Evolutionary conservation across 1,140 invertebrate species (phyloP), one percentile per base, ranked within the genome.

Genomic region (Hypsibius dujardini): DNA sequence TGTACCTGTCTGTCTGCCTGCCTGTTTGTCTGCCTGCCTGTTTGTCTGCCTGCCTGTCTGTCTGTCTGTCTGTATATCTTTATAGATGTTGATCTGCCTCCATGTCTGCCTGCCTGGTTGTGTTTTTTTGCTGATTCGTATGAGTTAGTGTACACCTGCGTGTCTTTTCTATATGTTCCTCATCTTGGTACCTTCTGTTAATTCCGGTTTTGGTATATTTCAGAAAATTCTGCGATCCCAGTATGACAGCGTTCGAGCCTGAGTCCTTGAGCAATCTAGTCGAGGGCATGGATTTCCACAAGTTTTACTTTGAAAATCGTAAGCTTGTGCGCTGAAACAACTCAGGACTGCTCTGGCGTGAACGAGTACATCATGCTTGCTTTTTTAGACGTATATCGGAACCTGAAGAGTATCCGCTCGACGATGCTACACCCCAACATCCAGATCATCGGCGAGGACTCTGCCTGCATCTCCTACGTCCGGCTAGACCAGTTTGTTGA

Each of bases 291-390:
- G 95, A 98, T 82, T 99, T 98, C 84, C 95, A 98, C 83, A 98
- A 98, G 84, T 99, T 98, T 84, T 98, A 98, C 84, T 98, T 99
- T 84, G 95, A 99, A 83, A 95, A 97, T 84, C 91, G 93, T 93
- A 71, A 47, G 2, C 62, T 47, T 77, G 40, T 59, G 40, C 47
- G 28, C 40, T 47, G 70, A 70, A 70, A 14, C 67, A 12, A 28
- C 40, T 47, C 47, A 45, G 70, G 56, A 14, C n/a, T 50, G 28
- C 56, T 73, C 71, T 59, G 67, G 60, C 50, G 45, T 70, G 50
- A 72, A 60, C 50, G 28, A 71, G 72, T 47, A 14, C 67, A 60
- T 70, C 28, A 60, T 73, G 59, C 70, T 7, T 77, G 70, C 78
- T 28, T 28, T 28, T 28, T 28, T 28, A 85, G 87, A 89, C 72